These are phyloP conservation scores for Diphyllodes magnificus DNA, from an alignment of 2,113 vertebrate species.

Conservation along the genomic window DNA sequence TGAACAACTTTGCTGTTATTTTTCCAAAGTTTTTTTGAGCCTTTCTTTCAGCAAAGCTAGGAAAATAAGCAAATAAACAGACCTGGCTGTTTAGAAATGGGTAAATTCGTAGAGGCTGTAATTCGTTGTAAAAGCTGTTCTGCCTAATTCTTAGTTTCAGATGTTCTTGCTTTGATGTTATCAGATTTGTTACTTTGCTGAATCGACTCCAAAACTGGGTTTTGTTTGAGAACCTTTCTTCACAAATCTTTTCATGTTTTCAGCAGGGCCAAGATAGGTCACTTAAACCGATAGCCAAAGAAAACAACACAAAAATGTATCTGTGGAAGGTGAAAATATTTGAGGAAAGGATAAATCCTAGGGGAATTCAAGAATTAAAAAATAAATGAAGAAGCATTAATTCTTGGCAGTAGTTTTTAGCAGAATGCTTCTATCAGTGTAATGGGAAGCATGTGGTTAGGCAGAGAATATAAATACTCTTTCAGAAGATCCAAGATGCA, in stretches of 20 bases:
- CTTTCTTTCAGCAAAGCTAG: not conserved
- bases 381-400: not conserved
- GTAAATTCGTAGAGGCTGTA: not conserved
- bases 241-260: not conserved
- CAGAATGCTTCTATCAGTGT: not conserved
- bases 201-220: slow-evolving; percentile 13
- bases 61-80: slow-evolving; percentile 5
- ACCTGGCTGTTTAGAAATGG: not conserved
- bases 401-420: not conserved
- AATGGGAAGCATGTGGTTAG: not conserved
- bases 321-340: not conserved
- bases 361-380: not conserved
- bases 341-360: not conserved
- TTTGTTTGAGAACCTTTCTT: slow-evolving; percentile 20
- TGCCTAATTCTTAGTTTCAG: slow-evolving; percentile 4
- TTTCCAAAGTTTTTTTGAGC: slow-evolving; percentile 34
- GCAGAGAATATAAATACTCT: not conserved
- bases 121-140: slow-evolving; percentile 9
- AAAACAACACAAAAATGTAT: not conserved
- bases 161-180: slow-evolving; percentile 52
- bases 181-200: slow-evolving; percentile 38
- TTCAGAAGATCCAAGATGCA: not conserved
- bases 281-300: not conserved
- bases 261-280: not conserved
- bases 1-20: slow-evolving; percentile 16